Percentiles rank a stretch among this genome's conserved stretches.
These are phyloP conservation scores for Embiotoca jacksoni DNA, from an alignment of 2,113 vertebrate genomes.

Conservation along the genomic window DNA sequence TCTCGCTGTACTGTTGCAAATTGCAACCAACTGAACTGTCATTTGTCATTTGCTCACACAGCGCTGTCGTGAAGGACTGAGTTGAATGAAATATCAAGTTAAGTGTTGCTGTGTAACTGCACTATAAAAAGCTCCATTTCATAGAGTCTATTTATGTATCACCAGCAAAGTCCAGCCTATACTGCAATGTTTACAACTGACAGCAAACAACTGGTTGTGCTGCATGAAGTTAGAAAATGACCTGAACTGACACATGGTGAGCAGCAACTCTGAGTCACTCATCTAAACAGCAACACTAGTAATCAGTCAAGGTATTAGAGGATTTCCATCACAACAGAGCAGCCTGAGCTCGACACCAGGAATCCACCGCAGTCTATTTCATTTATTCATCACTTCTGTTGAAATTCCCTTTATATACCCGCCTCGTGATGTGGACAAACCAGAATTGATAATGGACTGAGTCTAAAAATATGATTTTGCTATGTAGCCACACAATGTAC, in stretches of 20 bases:
- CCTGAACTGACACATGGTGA: constrained; percentile 59
- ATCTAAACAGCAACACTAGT: constrained; percentile 56
- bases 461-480: constrained; percentile 48
- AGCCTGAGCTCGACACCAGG: not conserved
- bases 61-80: not conserved
- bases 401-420: not conserved
- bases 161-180: not conserved
- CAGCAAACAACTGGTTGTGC: constrained; percentile 41
- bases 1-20: too few species aligned
- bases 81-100: constrained; percentile 12
- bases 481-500: not conserved
- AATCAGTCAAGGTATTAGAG: constrained; percentile 43
- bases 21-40: too few species aligned
- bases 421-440: not conserved
- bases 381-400: constrained; percentile 24
- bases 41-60: not conserved
- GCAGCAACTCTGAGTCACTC: constrained; percentile 55
- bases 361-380: constrained; percentile 8
- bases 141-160: constrained; percentile 31
- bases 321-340: constrained; percentile 37
- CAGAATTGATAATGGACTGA: not conserved
- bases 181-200: constrained; percentile 14
- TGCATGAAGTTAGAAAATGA: constrained; percentile 50
- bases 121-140: constrained; percentile 33
- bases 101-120: constrained; percentile 19